Evolutionary conservation across 2,797 vertebrate species (phyloP).

Genomic region (Lepus oiostolus): DNA sequence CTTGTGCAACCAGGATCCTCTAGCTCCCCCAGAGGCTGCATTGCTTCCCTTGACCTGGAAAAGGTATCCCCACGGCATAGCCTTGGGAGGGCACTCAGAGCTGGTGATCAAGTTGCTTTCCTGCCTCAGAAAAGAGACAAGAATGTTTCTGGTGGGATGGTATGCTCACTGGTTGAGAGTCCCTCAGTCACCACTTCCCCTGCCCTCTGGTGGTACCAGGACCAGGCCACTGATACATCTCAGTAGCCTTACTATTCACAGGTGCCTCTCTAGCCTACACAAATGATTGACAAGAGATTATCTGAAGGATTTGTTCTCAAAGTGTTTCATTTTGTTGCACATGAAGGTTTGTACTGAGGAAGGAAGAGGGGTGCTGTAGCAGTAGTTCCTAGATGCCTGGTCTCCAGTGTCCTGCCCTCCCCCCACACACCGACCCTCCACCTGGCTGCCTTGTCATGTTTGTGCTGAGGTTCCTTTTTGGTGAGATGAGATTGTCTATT

Average conservation of each 20-base stretch:
- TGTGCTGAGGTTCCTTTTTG: constrained; percentile 55
- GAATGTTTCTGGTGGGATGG: background rate
- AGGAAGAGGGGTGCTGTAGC: background rate
- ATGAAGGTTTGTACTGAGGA: background rate
- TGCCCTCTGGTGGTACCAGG: constrained; percentile 72
- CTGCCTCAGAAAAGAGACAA: constrained; percentile 37
- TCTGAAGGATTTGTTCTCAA: constrained; percentile 85
- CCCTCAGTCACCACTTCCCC: background rate
- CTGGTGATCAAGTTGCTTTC: background rate
- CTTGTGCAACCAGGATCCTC: constrained; percentile 31
- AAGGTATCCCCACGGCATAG: constrained; percentile 72
- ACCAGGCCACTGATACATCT: constrained; percentile 82
- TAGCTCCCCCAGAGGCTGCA: constrained; percentile 50
- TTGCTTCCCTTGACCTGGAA: constrained; percentile 77
- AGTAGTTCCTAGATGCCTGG: constrained; percentile 11
- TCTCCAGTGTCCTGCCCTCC: background rate
- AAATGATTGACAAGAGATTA: constrained; percentile 83
- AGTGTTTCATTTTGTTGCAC: constrained; percentile 75
- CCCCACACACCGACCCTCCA: background rate
- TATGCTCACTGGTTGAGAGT: constrained; percentile 21
- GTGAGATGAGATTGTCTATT: constrained; percentile 5
- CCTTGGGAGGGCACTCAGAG: constrained; percentile 79
- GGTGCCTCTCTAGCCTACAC: constrained; percentile 90
- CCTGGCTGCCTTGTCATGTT: background rate
- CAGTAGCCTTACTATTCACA: constrained; percentile 90